Conservation (phyloP, 2,113 vertebrate genomes). For the Hypanus sabinus region DNA sequence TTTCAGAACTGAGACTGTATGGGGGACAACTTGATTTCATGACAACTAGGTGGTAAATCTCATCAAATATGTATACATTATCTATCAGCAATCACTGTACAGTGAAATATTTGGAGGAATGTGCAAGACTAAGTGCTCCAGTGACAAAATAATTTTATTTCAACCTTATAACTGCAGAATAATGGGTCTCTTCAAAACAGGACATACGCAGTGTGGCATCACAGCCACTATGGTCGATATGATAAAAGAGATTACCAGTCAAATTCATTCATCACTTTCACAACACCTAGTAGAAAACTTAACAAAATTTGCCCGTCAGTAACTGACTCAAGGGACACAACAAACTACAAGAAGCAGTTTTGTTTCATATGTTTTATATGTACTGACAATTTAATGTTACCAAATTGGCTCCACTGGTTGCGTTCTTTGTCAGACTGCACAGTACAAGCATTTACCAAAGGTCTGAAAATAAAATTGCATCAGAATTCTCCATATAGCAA, state of each 20-base stretch:
- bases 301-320: background rate
- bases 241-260: background rate
- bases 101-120: background rate
- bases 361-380: background rate
- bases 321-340: background rate
- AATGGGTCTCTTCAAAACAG: background rate
- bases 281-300: background rate
- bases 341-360: background rate
- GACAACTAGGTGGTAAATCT: background rate
- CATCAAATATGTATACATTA: background rate
- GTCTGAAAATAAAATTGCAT: background rate
- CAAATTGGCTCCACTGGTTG: background rate
- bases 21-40: no score
- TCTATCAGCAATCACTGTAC: background rate
- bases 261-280: background rate
- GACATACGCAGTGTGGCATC: background rate
- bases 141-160: background rate
- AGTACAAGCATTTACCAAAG: no score
- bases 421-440: background rate
- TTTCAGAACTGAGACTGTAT: background rate
- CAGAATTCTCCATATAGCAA: background rate
- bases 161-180: background rate
- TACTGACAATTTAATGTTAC: background rate
- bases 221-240: background rate
- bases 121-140: background rate